A percentile compares a stretch with the other conserved stretches of the same genome.
Conservation (phyloP, 2,888 invertebrate genomes). For the Lithophane ornitopus region DNA sequence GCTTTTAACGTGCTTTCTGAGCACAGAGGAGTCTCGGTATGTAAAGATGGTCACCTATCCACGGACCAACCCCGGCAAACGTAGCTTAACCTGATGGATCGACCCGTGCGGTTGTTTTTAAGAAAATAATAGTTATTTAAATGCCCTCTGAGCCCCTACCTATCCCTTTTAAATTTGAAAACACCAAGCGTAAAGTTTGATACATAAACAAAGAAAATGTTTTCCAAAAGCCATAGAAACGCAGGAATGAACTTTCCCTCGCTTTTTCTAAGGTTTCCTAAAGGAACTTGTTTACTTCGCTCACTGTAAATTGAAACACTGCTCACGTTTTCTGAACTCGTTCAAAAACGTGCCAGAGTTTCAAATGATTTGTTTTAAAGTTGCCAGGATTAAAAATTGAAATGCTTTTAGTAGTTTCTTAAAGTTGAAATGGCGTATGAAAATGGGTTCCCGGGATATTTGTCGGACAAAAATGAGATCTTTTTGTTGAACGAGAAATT, state of each 20-base stretch:
- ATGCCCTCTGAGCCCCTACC: no score
- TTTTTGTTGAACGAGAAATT: constrained; percentile 2
- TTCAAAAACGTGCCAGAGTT: constrained; percentile 45
- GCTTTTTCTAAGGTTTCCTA: constrained; percentile 31
- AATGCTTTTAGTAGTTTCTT: constrained; percentile 37
- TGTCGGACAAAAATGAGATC: constrained; percentile 7
- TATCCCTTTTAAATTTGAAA: no score
- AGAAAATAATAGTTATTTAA: no score
- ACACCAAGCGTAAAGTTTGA: no score
- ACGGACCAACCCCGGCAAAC: not conserved
- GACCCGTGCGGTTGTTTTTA: no score
- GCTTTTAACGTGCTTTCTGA: not conserved
- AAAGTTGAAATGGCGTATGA: constrained; percentile 7
- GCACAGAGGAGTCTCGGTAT: no score
- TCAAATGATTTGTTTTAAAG: constrained; percentile 26
- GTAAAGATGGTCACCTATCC: not conserved
- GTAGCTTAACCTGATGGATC: no score
- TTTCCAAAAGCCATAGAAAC: constrained; percentile 15
- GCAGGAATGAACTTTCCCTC: constrained; percentile 4
- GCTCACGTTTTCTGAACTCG: constrained; percentile 37
- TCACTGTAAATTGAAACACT: constrained; percentile 20
- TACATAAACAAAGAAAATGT: constrained; percentile 15
- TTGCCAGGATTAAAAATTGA: constrained; percentile 33
- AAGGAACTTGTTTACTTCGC: constrained; percentile 36
- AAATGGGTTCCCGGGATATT: constrained; percentile 14